Evolutionary conservation across 2,113 vertebrate species (phyloP).

Genomic region (Callipepla californica): DNA sequence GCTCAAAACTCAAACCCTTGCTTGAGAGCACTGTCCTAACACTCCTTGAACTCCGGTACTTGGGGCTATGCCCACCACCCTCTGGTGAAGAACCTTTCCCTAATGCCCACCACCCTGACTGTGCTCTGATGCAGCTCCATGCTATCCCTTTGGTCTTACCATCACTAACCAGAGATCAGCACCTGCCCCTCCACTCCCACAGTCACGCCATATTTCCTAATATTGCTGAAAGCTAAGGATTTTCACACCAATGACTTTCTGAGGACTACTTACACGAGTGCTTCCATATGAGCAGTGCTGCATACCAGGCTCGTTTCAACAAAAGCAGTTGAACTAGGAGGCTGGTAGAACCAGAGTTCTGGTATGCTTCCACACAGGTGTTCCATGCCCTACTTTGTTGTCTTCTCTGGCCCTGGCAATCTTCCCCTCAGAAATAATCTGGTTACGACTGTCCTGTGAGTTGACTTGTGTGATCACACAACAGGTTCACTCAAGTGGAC

Average conservation of each 20-base stretch:
- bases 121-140: background rate
- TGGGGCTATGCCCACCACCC: background rate
- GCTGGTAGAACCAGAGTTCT: background rate
- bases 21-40: background rate
- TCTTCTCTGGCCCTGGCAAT: background rate
- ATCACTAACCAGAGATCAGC: background rate
- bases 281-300: rapidly evolving
- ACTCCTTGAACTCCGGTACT: background rate
- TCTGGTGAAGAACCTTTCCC: background rate
- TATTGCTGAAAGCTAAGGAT: background rate
- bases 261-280: rapidly evolving
- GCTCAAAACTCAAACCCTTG: background rate
- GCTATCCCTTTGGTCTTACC: background rate
- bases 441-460: rapidly evolving
- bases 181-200: background rate
- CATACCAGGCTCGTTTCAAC: rapidly evolving
- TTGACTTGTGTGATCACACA: rapidly evolving
- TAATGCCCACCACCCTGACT: background rate
- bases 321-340: background rate
- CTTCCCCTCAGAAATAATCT: background rate
- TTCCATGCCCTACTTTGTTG: background rate
- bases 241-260: background rate
- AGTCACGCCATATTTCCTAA: background rate
- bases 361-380: background rate
- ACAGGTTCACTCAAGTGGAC: background rate